Conservation (phyloP, 92 coral and sea anemone genomes). For the Desmophyllum pertusum region DNA sequence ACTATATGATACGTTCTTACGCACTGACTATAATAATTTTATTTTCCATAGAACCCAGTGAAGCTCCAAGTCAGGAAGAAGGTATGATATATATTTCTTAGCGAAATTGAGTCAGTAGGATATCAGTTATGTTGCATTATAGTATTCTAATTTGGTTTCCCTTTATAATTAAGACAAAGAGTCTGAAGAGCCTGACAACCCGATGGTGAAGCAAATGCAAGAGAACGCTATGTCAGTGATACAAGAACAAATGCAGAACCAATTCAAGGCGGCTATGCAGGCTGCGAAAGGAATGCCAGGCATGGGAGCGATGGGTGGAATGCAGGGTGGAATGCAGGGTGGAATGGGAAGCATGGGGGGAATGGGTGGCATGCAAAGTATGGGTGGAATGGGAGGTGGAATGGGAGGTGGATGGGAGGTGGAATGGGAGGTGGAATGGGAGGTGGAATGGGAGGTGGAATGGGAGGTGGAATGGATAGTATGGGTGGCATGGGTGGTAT, state of each 20-base stretch:
- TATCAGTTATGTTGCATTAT: not conserved
- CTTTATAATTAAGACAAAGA: conserved; percentile 43
- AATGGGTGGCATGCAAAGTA: conserved; percentile 43
- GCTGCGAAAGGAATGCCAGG: conserved; percentile 49
- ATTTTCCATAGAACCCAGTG: conserved; percentile 30
- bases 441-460: conserved; percentile 62
- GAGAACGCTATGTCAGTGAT: conserved; percentile 64
- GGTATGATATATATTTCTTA: conserved; percentile 15
- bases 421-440: conserved; percentile 59
- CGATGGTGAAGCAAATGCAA: conserved; percentile 72
- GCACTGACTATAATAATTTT: not conserved
- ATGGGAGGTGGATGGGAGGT: conserved; percentile 70
- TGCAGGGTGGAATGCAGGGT: conserved; percentile 47
- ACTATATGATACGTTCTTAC: not conserved
- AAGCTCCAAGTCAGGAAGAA: conserved; percentile 44
- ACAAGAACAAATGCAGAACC: conserved; percentile 75
- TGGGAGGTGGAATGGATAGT: conserved; percentile 49
- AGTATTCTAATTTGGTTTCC: not conserved
- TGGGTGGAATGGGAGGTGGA: conserved; percentile 55
- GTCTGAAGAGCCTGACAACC: conserved; percentile 73
- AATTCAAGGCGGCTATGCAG: conserved; percentile 49
- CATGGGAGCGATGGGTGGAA: conserved; percentile 47
- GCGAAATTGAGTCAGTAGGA: not conserved
- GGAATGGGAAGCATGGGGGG: conserved; percentile 60
- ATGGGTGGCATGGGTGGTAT: conserved; percentile 50